Base-by-base conservation (phyloP, 2,888 invertebrate genomes). In the Microplitis manilae region DNA sequence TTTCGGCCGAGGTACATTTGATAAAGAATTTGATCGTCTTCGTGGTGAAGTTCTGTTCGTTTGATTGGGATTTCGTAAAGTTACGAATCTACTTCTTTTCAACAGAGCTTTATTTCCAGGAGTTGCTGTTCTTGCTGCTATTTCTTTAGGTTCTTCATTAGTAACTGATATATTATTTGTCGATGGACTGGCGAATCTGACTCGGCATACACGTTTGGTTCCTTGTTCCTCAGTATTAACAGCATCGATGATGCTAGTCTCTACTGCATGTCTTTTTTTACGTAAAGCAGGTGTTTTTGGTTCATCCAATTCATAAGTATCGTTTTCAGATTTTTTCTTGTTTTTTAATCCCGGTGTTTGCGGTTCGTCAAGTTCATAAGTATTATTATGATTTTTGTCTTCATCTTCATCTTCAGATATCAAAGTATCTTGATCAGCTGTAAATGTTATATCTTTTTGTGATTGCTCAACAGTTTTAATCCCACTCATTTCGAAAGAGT, bases 271-370 rank as follows among this genome's bases (percentile, higher is more conserved):
- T 50, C 83, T 78, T 75, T 86, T 85, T 6, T 75, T 81, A 38
- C 75, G 74, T 2, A 85, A 79, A 67, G 67, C 81, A 50, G 84
- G 82, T n/a, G 84, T 86, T 75, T 85, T 84, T 13, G 86, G 84
- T 60, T 85, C 79, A 5, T 81, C 80, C 60, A 86, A 15, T 75
- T 86, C 86, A 72, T 86, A 86, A 2, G 86, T 86, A 20, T 82
- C 81, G 50, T 85, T 73, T 20, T 39, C 75, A 2, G n/a, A 30
- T 30, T 2, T 69, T 9, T 77, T 73, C 8, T 73, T 70, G 4
- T 75, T 76, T 9, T 20, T 69, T 61, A 82, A 79, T 41, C 41
- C 68, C 6, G 83, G 80, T 6, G 81, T 82, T 41, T 80, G 75
- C 4, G 83, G 82, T 60, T 82, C 81, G 0, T 7, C 13, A 5